Conservation (phyloP, 2,888 invertebrate genomes). For the Altica lythri region DNA sequence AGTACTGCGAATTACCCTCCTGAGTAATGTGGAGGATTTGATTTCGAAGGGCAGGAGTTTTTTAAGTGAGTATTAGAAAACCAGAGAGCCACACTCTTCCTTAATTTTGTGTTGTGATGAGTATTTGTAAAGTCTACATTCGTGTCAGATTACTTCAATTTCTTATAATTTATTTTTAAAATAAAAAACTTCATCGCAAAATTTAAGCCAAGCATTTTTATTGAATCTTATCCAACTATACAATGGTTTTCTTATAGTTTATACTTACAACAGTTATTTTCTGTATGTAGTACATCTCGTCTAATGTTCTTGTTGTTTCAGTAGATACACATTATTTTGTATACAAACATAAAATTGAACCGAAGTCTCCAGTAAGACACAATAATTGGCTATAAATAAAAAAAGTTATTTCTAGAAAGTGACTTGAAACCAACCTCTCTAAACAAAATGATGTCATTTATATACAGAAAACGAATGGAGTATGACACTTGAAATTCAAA, state of each 20-base stretch:
- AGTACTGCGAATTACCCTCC: too few species aligned
- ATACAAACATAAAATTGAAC: slow-evolving; percentile 18
- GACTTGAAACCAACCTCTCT: not conserved
- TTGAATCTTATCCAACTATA: too few species aligned
- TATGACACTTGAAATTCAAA: not conserved
- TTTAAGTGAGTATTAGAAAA: too few species aligned
- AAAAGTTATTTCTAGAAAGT: slow-evolving; percentile 18
- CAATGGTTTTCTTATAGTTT: too few species aligned
- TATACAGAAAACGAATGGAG: not conserved
- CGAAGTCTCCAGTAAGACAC: slow-evolving; percentile 1
- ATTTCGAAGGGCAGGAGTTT: too few species aligned
- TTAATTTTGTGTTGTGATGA: not conserved
- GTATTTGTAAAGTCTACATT: slow-evolving; percentile 2
- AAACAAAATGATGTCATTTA: slow-evolving; percentile 1
- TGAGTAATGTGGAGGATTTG: too few species aligned
- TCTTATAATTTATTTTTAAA: not conserved
- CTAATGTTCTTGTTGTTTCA: slow-evolving; percentile 14
- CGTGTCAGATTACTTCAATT: not conserved
- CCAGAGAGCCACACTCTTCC: too few species aligned
- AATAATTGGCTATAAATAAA: slow-evolving; percentile 22
- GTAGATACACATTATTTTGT: slow-evolving; percentile 21
- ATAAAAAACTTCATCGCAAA: not conserved
- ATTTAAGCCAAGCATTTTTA: too few species aligned
- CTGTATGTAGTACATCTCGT: not conserved
- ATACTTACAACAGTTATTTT: too few species aligned